These are phyloP conservation scores for Pholis gunnellus DNA, from an alignment of 2,113 vertebrate species.

Conservation along the genomic window DNA sequence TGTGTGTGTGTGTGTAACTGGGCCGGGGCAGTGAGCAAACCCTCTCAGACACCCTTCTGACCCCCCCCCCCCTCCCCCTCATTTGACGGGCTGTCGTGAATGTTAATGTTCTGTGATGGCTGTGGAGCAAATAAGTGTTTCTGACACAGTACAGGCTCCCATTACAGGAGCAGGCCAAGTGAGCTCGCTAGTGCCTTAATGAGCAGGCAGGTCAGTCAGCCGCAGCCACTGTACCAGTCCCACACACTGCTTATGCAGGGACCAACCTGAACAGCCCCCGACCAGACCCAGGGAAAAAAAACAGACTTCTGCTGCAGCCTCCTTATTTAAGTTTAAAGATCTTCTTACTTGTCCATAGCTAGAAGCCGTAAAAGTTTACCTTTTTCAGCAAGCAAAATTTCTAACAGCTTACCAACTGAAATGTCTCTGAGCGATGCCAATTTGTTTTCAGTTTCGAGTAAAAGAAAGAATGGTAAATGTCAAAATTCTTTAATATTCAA, in stretches of 20 bases:
- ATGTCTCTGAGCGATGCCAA: not conserved
- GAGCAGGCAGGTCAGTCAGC: slow-evolving; percentile 88
- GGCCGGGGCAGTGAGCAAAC: slow-evolving; percentile 57
- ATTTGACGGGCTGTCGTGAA: slow-evolving; percentile 88
- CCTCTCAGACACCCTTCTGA: slow-evolving; percentile 69
- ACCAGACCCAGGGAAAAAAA: slow-evolving; percentile 28
- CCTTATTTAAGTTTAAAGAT: slow-evolving; percentile 1
- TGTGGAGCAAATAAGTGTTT: slow-evolving; percentile 90
- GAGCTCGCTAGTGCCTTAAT: slow-evolving; percentile 86
- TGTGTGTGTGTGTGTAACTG: slow-evolving; percentile 23
- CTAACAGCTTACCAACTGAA: not conserved
- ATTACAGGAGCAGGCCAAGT: slow-evolving; percentile 84
- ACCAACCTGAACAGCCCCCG: slow-evolving; percentile 27
- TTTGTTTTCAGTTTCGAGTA: not conserved
- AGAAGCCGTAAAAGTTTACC: not conserved
- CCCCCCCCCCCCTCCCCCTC: slow-evolving; percentile 61
- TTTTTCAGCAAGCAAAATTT: not conserved
- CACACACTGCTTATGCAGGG: slow-evolving; percentile 73
- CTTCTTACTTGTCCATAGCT: not conserved
- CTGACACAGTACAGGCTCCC: slow-evolving; percentile 88
- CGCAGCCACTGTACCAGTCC: slow-evolving; percentile 77
- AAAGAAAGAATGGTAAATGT: not conserved
- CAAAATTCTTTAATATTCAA: not conserved
- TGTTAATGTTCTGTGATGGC: slow-evolving; percentile 91
- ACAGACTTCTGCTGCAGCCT: slow-evolving; percentile 13